Percentiles rank a stretch among this genome's conserved stretches.
Evolutionary conservation across 2,888 invertebrate species (phyloP).

Genomic region (Apamea sordens): DNA sequence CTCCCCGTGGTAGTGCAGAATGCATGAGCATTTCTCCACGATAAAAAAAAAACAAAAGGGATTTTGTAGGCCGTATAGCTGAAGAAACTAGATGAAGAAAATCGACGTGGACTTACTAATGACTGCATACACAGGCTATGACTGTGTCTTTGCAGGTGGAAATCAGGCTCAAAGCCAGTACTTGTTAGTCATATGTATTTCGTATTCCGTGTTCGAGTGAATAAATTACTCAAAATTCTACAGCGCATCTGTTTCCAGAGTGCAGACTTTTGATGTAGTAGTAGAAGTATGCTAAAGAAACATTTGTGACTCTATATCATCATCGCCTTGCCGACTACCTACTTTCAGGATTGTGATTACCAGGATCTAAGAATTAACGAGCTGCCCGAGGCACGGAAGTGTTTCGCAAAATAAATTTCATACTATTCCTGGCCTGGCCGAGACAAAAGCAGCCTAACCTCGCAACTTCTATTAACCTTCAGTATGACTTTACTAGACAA

Average conservation of each 20-base stretch:
- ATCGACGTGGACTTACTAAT: neutral
- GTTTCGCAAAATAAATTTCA: neutral
- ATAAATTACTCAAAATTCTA: constrained; percentile 23
- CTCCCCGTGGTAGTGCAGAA: no score
- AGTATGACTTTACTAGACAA: constrained; percentile 9
- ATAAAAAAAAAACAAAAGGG: no score
- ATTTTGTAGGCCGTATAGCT: neutral
- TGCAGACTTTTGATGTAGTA: neutral
- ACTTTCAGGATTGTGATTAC: neutral
- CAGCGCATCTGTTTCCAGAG: neutral
- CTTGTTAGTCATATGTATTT: constrained; percentile 20
- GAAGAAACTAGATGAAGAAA: constrained; percentile 7
- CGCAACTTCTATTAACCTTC: constrained; percentile 15
- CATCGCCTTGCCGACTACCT: neutral
- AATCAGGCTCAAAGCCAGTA: constrained; percentile 4
- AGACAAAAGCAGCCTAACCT: neutral
- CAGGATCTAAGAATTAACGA: neutral
- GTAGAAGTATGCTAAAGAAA: neutral
- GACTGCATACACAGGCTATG: neutral
- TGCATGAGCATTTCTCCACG: no score
- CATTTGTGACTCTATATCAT: neutral
- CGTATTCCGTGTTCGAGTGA: constrained; percentile 8
- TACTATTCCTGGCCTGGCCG: neutral
- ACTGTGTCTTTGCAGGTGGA: neutral
- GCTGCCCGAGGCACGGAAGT: neutral